Evolutionary conservation across 2,113 vertebrate species (phyloP).

Genomic region (Gavia stellata): DNA sequence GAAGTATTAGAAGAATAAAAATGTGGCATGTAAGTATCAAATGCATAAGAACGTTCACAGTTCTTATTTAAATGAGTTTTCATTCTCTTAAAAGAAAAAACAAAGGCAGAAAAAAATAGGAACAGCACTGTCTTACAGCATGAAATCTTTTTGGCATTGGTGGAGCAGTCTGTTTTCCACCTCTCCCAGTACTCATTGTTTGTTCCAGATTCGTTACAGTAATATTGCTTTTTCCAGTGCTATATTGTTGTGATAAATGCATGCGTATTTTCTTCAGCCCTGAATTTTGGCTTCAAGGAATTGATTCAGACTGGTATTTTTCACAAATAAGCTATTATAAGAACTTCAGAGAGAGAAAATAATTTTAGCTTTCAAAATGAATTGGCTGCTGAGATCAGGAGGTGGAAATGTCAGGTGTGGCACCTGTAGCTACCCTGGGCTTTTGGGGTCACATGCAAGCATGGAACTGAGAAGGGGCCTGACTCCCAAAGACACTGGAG

Average conservation of each 20-base stretch:
- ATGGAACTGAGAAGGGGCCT: neutral
- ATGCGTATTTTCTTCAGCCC: constrained; percentile 34
- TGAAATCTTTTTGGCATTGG: constrained; percentile 23
- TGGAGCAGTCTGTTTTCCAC: neutral
- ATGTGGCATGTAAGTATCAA: neutral
- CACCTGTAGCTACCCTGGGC: neutral
- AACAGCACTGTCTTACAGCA: neutral
- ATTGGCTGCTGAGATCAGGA: neutral
- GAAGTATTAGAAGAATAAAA: neutral
- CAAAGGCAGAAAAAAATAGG: neutral
- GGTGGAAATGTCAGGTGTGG: neutral
- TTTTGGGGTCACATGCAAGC: neutral
- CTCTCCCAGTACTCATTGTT: neutral
- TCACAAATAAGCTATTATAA: constrained; percentile 60
- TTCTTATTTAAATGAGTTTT: neutral
- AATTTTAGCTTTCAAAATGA: constrained; percentile 4
- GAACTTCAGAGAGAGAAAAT: constrained; percentile 36
- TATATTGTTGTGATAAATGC: constrained; percentile 50
- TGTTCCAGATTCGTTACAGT: constrained; percentile 55
- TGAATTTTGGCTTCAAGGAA: constrained; percentile 63
- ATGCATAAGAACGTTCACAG: neutral
- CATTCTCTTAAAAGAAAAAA: neutral
- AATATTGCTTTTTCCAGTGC: constrained; percentile 53
- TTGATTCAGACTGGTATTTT: constrained; percentile 36
- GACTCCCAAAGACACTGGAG: neutral